Conservation (phyloP, 2,888 invertebrate species). For the Protophormia terraenovae region DNA sequence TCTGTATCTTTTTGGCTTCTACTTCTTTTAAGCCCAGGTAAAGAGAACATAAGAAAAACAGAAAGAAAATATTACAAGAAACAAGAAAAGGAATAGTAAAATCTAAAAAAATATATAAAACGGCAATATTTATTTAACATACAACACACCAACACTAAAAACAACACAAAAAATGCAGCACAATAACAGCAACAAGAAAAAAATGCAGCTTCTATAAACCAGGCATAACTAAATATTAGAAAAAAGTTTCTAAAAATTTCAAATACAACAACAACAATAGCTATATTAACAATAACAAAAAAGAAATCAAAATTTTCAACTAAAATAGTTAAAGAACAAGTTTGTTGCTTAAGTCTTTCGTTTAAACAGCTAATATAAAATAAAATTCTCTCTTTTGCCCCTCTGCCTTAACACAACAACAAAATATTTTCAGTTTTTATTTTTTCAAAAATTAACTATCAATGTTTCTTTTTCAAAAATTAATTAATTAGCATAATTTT, state of each 20-base stretch:
- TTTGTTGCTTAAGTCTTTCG: slow-evolving; percentile 64
- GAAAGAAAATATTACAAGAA: slow-evolving; percentile 39
- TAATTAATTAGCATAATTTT: slow-evolving; percentile 54
- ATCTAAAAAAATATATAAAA: slow-evolving; percentile 49
- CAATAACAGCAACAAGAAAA: not conserved
- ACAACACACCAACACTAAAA: not conserved
- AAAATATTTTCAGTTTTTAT: not conserved
- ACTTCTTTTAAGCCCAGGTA: slow-evolving; percentile 14
- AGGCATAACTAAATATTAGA: no score
- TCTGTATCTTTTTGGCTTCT: not conserved
- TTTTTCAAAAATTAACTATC: not conserved
- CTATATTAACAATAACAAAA: no score
- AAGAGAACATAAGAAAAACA: slow-evolving; percentile 43
- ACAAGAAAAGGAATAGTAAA: slow-evolving; percentile 40
- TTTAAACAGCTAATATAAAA: not conserved
- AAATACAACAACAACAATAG: no score
- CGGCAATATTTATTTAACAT: slow-evolving; percentile 40
- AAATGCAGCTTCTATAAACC: no score
- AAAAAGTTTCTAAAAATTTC: slow-evolving; percentile 30
- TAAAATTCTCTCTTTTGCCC: not conserved
- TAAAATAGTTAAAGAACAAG: slow-evolving; percentile 46
- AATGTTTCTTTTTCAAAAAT: not conserved
- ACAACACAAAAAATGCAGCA: no score
- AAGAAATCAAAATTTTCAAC: slow-evolving; percentile 5
- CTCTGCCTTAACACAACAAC: not conserved